A percentile compares a stretch with the other conserved stretches of the same genome.
Conservation (phyloP, 2,888 invertebrate genomes). For the Drosophila rubida region DNA sequence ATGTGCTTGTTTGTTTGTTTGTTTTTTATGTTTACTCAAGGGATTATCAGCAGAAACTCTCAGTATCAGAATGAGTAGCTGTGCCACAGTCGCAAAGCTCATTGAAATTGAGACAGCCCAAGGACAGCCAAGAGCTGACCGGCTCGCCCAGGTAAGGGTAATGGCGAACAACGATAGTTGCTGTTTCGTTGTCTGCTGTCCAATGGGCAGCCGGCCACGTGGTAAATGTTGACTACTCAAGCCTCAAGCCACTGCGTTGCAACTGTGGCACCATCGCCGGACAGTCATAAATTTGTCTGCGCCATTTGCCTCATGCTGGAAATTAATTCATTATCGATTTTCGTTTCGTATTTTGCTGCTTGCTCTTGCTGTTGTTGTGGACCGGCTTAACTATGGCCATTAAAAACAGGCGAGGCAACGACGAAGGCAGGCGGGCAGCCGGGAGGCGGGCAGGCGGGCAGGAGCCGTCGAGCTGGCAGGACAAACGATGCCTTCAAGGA, state of each 20-base stretch:
- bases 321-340: conserved; percentile 78
- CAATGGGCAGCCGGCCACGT: conserved; percentile 42
- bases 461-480: conserved; percentile 14
- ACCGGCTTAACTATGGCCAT: conserved; percentile 44
- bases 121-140: conserved; percentile 12
- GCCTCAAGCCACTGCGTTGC: conserved; percentile 9
- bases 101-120: conserved; percentile 28
- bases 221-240: conserved; percentile 47
- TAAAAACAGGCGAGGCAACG: conserved; percentile 38
- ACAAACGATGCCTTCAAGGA: conserved; percentile 60
- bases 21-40: conserved; percentile 47
- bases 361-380: conserved; percentile 13
- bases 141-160: conserved; percentile 1
- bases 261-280: conserved; percentile 6
- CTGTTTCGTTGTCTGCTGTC: conserved; percentile 2
- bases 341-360: conserved; percentile 45
- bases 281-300: conserved; percentile 71
- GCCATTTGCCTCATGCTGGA: conserved; percentile 65
- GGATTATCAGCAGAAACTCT: conserved; percentile 40
- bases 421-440: background rate
- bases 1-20: conserved; percentile 52
- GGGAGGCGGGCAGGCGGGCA: background rate
- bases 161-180: background rate
- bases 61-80: conserved; percentile 15
- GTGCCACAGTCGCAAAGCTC: conserved; percentile 28